A percentile compares a stretch with the other conserved stretches of the same genome.
These are phyloP conservation scores for Troglohyphantes excavatus DNA, from an alignment of 2,888 invertebrate genomes.

Conservation along the genomic window DNA sequence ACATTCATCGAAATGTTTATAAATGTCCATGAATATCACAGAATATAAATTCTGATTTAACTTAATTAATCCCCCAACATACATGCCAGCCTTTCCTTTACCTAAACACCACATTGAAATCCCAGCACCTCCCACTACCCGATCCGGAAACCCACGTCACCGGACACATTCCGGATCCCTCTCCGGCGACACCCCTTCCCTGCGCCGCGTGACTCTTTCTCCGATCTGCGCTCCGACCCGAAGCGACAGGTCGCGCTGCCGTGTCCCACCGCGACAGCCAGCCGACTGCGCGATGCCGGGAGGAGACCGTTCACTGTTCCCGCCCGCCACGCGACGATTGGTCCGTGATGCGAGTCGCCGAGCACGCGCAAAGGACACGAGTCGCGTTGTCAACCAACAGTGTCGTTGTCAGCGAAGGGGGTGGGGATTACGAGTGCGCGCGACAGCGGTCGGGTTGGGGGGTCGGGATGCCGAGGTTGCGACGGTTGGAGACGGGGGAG, in stretches of 20 bases:
- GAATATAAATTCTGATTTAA: too few species aligned
- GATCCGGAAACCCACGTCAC: neutral
- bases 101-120: too few species aligned
- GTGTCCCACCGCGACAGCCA: constrained; percentile 21
- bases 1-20: too few species aligned
- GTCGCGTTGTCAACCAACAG: constrained; percentile 52
- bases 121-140: neutral
- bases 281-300: constrained; percentile 11
- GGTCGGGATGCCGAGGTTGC: neutral
- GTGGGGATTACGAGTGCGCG: constrained; percentile 43
- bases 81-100: too few species aligned
- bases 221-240: neutral
- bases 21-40: too few species aligned
- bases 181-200: neutral
- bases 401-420: neutral
- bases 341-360: neutral
- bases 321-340: neutral
- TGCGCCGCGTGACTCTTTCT: constrained; percentile 3
- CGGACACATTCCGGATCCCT: neutral
- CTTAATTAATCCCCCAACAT: too few species aligned
- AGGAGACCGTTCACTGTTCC: constrained; percentile 16
- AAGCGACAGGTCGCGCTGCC: constrained; percentile 3
- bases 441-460: constrained; percentile 16
- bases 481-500: neutral
- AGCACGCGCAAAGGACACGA: constrained; percentile 9